Percentiles rank a stretch among this genome's conserved stretches.
phyloP scores from a whole-genome alignment of 2,797 vertebrate genomes.

The Lepilemur ruficaudatus region DNA sequence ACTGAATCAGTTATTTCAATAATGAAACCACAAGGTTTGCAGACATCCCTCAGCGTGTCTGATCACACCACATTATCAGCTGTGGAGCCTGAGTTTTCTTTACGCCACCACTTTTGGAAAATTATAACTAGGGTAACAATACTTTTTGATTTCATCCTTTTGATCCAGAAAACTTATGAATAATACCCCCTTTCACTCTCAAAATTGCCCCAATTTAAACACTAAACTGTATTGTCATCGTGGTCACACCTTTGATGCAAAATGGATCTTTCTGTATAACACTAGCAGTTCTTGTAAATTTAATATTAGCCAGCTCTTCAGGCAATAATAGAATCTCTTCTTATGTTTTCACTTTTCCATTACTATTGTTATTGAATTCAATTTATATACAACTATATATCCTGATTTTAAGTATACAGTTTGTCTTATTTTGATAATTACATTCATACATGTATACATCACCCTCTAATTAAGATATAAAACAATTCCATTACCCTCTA shows the following conservation, averaged over 20 bases:
- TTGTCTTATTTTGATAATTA: neutral
- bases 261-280: neutral
- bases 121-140: neutral
- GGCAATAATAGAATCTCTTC: neutral
- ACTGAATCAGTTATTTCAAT: neutral
- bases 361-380: neutral
- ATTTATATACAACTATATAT: neutral
- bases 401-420: neutral
- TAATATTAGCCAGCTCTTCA: neutral
- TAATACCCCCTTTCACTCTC: neutral
- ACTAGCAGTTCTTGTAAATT: neutral
- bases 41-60: neutral
- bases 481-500: neutral
- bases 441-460: accelerated
- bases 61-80: no score
- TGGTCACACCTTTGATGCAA: neutral
- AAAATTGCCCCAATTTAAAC: neutral
- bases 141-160: neutral
- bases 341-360: neutral
- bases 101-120: neutral
- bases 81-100: neutral
- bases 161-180: neutral
- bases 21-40: neutral
- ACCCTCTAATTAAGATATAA: neutral
- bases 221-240: neutral